phyloP scores from a whole-genome alignment of 1,140 invertebrate genomes.

The Calephelis nemesis region DNA sequence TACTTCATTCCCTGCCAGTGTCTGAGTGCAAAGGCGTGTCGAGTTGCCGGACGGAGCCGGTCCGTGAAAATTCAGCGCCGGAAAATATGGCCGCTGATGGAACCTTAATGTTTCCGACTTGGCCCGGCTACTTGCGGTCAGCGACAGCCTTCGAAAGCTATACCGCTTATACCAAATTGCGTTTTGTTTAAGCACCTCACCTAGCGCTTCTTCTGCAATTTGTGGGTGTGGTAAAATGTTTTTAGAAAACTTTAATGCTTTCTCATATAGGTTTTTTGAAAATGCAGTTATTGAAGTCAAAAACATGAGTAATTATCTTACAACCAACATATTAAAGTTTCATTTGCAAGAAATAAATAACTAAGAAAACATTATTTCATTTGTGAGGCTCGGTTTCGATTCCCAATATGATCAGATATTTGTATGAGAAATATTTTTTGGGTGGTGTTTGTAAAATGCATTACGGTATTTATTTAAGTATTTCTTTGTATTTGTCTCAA shows the following conservation, averaged over 20 bases:
- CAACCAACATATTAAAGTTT: no score
- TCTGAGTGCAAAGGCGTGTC: slow-evolving; percentile 77
- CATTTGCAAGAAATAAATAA: no score
- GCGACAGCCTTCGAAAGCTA: slow-evolving; percentile 49
- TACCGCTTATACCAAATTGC: slow-evolving; percentile 46
- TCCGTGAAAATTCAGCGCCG: slow-evolving; percentile 68
- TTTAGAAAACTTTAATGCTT: background rate
- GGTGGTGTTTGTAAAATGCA: no score
- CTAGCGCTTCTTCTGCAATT: slow-evolving; percentile 17
- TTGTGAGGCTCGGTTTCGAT: no score
- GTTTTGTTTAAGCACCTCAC: slow-evolving; percentile 33
- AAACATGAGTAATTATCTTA: no score
- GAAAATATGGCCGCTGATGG: slow-evolving; percentile 73
- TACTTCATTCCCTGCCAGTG: slow-evolving; percentile 56
- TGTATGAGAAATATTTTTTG: no score
- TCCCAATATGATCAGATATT: no score
- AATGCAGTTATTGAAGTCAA: no score
- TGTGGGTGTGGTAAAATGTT: background rate
- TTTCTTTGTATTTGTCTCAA: no score
- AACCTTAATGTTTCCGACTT: slow-evolving; percentile 76
- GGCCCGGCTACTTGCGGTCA: slow-evolving; percentile 64
- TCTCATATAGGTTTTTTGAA: no score
- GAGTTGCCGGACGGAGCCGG: slow-evolving; percentile 49
- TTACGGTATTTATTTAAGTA: no score
- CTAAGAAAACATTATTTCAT: no score